Base-by-base conservation (phyloP, 2,888 invertebrate species). In the Leucophenga maculata region DNA sequence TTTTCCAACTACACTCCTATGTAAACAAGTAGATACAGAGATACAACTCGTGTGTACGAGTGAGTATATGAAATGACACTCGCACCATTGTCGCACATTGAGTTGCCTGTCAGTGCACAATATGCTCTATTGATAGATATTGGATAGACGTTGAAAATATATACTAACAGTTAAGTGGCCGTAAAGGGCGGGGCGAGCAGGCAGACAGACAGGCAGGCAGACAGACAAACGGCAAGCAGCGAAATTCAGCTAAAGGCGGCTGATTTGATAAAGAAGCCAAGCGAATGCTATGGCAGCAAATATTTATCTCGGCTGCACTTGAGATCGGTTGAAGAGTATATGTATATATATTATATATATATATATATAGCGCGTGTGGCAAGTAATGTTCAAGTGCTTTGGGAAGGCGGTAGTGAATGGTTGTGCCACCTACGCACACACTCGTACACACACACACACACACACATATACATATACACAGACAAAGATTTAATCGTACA, bases 261-360 rank as follows among this genome's bases (percentile, higher is more conserved):
- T 22, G 14, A 20, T 14, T 55, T 9, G 55, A 20, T 55, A 55
- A 8, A 14, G 26, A 50, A 50, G n/a, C 50, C 50, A 50, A 64
- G 18, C 8, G 39, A 39, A 11, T 39, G 39, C 39, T 39, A 16
- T 59, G 32, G 32, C 11, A 64, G 83, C 75, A 80, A 80, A 80
- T 80, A 80, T 80, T 80, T 83, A 81, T 78, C 81, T 80, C 74
- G 83, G 81, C 83, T 80, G 80, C 80, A 80, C 83, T 80, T 80
- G 81, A 80, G 80, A 80, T 82, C 80, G 82, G 82, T 8, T 39
- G 39, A 39, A 39, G 39, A 39, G 39, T 39, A 39, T 39, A 32
- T 32, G 8, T 32, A 32, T 8, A 32, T 32, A 32, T 32, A 32
- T 32, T 32, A 32, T 32, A 32, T 32, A 32, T 32, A 32, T 6